Percentiles rank a stretch among this genome's conserved stretches.
Conservation (phyloP, 2,888 invertebrate species). For the Leptinotarsa tumamoca region DNA sequence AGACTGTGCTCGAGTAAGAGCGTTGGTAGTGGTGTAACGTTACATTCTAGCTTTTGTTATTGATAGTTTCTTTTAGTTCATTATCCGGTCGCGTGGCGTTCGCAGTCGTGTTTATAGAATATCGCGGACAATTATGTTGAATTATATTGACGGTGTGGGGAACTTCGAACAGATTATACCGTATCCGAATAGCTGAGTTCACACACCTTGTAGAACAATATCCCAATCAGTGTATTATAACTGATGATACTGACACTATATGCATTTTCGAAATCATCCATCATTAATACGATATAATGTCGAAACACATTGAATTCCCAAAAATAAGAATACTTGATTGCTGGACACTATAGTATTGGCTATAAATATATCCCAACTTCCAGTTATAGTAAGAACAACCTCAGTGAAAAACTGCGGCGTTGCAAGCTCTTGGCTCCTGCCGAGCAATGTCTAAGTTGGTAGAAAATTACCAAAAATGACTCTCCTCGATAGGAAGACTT, state of each 20-base stretch:
- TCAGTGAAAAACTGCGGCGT: too few relatives aligned
- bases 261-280: too few relatives aligned
- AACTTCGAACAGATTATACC: conserved; percentile 10
- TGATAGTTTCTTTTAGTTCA: conserved; percentile 66
- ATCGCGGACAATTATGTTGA: conserved; percentile 64
- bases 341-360: too few relatives aligned
- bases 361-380: too few relatives aligned
- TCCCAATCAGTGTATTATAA: neutral
- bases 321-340: too few relatives aligned
- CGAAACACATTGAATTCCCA: too few relatives aligned
- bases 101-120: conserved; percentile 65
- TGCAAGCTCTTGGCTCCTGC: too few relatives aligned
- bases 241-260: neutral
- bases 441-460: too few relatives aligned
- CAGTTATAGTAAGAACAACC: too few relatives aligned
- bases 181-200: conserved; percentile 8
- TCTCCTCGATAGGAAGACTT: too few relatives aligned
- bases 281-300: too few relatives aligned
- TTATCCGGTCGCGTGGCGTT: conserved; percentile 63
- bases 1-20: conserved; percentile 51
- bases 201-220: conserved; percentile 25
- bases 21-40: conserved; percentile 15
- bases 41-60: conserved; percentile 64
- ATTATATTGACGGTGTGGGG: conserved; percentile 50
- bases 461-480: too few relatives aligned